Evolutionary conservation across 2,888 invertebrate genomes (phyloP).

Genomic region (Zhuqinia jingwanae): DNA sequence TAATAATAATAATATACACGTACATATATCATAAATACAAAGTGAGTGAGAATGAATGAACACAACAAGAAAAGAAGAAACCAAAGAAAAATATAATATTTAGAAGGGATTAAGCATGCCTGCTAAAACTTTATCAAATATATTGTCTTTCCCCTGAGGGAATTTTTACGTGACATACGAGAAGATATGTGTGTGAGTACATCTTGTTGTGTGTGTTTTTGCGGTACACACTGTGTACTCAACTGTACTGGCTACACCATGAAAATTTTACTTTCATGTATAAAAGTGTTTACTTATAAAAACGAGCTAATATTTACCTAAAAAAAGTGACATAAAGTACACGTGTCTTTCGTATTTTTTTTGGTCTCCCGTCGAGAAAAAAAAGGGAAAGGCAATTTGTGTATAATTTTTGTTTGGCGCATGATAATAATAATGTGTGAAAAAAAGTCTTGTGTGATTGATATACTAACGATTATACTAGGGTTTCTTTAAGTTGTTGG

Average conservation of each 20-base stretch:
- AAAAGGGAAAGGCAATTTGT: slow-evolving; percentile 4
- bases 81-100: slow-evolving; percentile 37
- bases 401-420: background rate
- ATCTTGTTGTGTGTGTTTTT: slow-evolving; percentile 28
- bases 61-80: background rate
- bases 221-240: too few relatives aligned
- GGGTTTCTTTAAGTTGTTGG: background rate
- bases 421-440: background rate
- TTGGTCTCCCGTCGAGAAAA: slow-evolving; percentile 29
- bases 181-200: slow-evolving; percentile 23
- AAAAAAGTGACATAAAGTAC: too few relatives aligned
- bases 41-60: slow-evolving; percentile 2
- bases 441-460: background rate
- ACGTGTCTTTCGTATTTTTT: slow-evolving; percentile 17
- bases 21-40: too few relatives aligned
- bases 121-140: slow-evolving; percentile 36
- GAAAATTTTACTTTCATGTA: slow-evolving; percentile 15
- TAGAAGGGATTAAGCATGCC: slow-evolving; percentile 23
- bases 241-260: background rate
- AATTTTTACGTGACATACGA: slow-evolving; percentile 51
- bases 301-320: slow-evolving; percentile 1
- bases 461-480: background rate
- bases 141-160: slow-evolving; percentile 42
- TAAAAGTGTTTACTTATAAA: too few relatives aligned
- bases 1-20: too few relatives aligned